Evolutionary conservation across 2,888 invertebrate genomes (phyloP).

Genomic region (Calameuta filiformis): DNA sequence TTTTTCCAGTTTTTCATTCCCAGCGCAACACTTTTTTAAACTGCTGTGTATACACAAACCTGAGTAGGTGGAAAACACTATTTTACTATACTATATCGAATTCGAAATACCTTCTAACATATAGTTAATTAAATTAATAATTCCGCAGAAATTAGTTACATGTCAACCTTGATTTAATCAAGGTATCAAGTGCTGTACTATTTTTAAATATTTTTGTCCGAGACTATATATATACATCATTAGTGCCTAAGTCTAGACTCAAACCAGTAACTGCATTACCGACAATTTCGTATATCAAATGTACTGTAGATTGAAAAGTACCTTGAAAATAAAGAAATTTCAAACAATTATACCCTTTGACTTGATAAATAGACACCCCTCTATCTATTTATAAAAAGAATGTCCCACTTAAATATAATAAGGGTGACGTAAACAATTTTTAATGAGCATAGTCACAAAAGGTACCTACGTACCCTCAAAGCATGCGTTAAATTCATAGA

Average conservation of each 20-base stretch:
- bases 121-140: not conserved
- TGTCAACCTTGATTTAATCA: not conserved
- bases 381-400: not conserved
- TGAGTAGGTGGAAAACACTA: too few relatives aligned
- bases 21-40: too few relatives aligned
- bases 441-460: conserved; percentile 23
- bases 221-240: not conserved
- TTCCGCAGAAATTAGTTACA: not conserved
- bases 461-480: not conserved
- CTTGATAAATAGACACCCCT: not conserved
- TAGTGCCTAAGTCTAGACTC: not conserved
- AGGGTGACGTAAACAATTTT: conserved; percentile 24
- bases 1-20: too few relatives aligned
- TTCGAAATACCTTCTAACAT: not conserved
- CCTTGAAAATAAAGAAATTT: not conserved
- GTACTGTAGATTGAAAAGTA: not conserved
- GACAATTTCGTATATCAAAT: not conserved
- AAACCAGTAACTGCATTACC: not conserved
- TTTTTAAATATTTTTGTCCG: not conserved
- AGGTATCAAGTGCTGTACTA: not conserved
- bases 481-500: not conserved
- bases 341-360: not conserved
- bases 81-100: not conserved
- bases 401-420: not conserved
- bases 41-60: too few relatives aligned